Evolutionary conservation across 2,113 vertebrate genomes (phyloP).

Genomic region (Sebastes schlegelii): DNA sequence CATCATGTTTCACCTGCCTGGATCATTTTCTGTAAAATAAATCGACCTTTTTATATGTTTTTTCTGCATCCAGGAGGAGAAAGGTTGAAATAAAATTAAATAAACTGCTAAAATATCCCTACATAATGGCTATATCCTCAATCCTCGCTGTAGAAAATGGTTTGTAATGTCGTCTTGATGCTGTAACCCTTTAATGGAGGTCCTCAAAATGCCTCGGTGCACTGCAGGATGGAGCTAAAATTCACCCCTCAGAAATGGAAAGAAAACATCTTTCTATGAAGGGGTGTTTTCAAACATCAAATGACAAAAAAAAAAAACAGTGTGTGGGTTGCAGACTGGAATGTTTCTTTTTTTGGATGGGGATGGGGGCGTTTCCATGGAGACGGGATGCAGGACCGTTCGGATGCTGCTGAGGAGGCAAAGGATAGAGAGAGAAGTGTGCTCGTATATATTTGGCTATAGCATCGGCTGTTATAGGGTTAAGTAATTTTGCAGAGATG

Average conservation of each 20-base stretch:
- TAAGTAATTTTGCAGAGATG: neutral
- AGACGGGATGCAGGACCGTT: conserved; percentile 76
- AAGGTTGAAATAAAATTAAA: neutral
- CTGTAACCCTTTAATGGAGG: neutral
- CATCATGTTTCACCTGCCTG: conserved; percentile 9
- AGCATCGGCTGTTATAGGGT: neutral
- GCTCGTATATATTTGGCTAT: conserved; percentile 12
- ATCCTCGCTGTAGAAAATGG: neutral
- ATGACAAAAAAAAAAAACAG: neutral
- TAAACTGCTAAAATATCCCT: neutral
- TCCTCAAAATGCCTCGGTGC: neutral
- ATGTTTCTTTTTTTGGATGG: conserved; percentile 24
- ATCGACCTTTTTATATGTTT: neutral
- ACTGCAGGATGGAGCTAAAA: neutral
- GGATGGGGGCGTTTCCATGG: conserved; percentile 81
- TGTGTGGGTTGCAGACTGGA: neutral
- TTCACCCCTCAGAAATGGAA: neutral
- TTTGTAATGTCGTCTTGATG: neutral
- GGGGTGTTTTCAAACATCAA: neutral
- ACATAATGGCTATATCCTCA: neutral
- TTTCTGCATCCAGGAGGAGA: neutral
- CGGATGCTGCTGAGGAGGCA: conserved; percentile 32
- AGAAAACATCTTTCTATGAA: neutral
- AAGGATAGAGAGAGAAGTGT: neutral
- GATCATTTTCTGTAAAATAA: neutral